These are phyloP conservation scores for Aphelinus atriplicis DNA, from an alignment of 1,140 invertebrate genomes.

Conservation along the genomic window DNA sequence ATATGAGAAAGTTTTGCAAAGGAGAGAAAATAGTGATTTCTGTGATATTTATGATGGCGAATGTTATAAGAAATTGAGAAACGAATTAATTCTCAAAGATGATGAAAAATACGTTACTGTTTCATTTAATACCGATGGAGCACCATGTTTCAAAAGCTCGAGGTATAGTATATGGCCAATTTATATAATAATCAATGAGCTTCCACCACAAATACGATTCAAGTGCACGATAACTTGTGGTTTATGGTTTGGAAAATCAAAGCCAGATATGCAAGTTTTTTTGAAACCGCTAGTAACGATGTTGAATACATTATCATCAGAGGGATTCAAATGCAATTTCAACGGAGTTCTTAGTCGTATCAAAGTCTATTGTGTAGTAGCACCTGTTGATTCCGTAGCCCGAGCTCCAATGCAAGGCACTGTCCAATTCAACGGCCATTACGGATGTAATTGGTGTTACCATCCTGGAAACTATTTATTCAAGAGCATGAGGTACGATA, in stretches of 20 bases:
- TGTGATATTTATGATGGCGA: conserved; percentile 9
- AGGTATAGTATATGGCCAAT: conserved; percentile 22
- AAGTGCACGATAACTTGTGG: conserved; percentile 13
- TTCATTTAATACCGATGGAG: conserved; percentile 25
- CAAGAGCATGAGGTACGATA: too few species aligned
- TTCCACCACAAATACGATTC: not conserved
- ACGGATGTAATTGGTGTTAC: not conserved
- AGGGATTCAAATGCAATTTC: not conserved
- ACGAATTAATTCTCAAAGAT: not conserved
- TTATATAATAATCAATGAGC: conserved; percentile 23
- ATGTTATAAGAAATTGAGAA: conserved; percentile 1
- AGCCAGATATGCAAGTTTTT: conserved; percentile 26
- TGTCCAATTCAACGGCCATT: not conserved
- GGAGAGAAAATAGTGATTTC: not conserved
- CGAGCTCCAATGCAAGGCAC: conserved; percentile 13
- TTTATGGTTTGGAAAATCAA: conserved; percentile 29
- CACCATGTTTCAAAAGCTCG: conserved; percentile 17
- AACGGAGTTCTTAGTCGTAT: not conserved
- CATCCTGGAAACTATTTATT: conserved; percentile 2
- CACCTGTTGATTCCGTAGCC: conserved; percentile 4
- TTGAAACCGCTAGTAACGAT: conserved; percentile 1
- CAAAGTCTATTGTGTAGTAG: not conserved
- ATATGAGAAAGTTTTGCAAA: not conserved
- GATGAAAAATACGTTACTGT: conserved; percentile 13
- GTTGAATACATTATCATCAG: conserved; percentile 6